Conservation (phyloP, 2,113 vertebrate species). For the Ammodytes dubius region DNA sequence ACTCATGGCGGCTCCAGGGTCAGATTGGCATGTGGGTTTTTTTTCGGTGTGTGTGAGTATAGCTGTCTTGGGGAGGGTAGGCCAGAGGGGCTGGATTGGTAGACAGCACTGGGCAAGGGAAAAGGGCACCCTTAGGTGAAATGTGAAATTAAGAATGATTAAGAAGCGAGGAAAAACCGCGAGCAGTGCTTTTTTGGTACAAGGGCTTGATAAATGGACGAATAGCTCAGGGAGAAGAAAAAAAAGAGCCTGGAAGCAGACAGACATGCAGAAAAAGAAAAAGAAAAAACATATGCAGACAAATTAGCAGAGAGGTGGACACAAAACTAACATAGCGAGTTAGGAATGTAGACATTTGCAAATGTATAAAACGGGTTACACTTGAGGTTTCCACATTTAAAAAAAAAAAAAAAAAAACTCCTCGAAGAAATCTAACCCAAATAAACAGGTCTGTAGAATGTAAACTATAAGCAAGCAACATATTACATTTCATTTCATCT, state of each 20-base stretch:
- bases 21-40: constrained; percentile 26
- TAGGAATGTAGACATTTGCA: not conserved
- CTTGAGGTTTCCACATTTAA: not conserved
- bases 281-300: not conserved
- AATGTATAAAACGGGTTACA: not conserved
- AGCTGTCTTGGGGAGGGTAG: constrained; percentile 22
- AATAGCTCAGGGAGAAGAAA: constrained; percentile 22
- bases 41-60: constrained; percentile 13
- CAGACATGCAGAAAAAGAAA: not conserved
- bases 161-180: constrained; percentile 57
- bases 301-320: constrained; percentile 14
- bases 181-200: constrained; percentile 47
- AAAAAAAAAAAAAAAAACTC: not conserved
- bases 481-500: not conserved
- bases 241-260: not conserved
- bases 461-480: not conserved
- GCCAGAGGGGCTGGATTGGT: constrained; percentile 58
- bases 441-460: not conserved
- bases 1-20: constrained; percentile 12
- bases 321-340: constrained; percentile 10
- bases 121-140: constrained; percentile 56
- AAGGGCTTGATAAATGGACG: constrained; percentile 54
- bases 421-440: not conserved
- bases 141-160: constrained; percentile 68
- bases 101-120: constrained; percentile 31